A percentile compares a stretch with the other conserved stretches of the same genome.
These are phyloP conservation scores for Hystrix brachyura DNA, from an alignment of 2,113 vertebrate genomes.

Conservation along the genomic window DNA sequence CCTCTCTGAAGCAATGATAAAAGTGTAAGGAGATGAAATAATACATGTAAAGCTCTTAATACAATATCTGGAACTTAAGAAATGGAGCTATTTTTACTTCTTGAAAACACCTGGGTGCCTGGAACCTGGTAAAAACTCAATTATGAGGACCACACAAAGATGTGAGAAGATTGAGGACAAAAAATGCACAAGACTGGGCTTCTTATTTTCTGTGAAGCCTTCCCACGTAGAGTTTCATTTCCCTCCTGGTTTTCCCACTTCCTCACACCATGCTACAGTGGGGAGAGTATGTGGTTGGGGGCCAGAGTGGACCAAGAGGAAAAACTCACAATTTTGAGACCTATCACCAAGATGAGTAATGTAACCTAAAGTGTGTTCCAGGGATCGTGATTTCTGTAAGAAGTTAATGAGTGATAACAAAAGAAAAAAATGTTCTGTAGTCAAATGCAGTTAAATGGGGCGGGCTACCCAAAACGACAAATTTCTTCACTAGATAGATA, in stretches of 20 bases:
- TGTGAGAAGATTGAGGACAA: background rate
- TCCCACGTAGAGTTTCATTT: background rate
- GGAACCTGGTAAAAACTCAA: background rate
- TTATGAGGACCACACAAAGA: background rate
- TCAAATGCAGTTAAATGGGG: background rate
- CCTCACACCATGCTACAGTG: background rate
- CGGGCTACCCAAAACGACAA: background rate
- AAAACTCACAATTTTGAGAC: background rate
- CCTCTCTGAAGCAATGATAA: background rate
- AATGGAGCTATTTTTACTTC: background rate
- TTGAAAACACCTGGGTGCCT: background rate
- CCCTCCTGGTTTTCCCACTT: background rate
- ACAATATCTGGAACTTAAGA: background rate
- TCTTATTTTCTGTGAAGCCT: background rate
- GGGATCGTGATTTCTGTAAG: background rate
- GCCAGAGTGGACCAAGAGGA: background rate
- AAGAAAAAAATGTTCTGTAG: background rate
- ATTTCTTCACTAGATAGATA: background rate
- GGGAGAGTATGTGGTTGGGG: background rate
- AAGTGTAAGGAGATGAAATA: background rate
- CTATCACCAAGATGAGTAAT: background rate
- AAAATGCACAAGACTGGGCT: background rate
- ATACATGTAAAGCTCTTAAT: background rate
- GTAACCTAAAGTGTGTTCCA: no score
- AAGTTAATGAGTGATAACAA: background rate